Evolutionary conservation across 2,888 invertebrate species (phyloP), one percentile per base, ranked within the genome.

Genomic region (Gandaritis pyraliata): DNA sequence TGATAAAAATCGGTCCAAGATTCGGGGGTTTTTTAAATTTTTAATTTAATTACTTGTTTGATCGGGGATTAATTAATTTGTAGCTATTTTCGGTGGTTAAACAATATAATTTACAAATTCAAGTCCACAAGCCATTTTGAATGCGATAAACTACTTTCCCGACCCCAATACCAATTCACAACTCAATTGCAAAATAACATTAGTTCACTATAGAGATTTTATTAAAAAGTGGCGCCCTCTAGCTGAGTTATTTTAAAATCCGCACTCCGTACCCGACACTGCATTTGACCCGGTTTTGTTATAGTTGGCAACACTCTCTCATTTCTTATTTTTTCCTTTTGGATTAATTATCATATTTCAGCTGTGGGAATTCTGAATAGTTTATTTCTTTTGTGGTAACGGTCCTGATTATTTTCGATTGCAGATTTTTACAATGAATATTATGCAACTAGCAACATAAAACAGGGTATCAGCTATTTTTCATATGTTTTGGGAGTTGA

Each of bases 151-250:
- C 33, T 11, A 33, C 33, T 33, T 33, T 33, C 10, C 33, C 1
- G 10, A 33, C 33, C 33, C 33, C 33, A 33, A 33, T 33, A 33
- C 33, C 33, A 33, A 33, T 33, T 33, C 10, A 13, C n/a, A 45
- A 50, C 36, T 57, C 18, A 0, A 57, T 50, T 49, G 38, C 51
- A 52, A 52, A 58, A 58, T 52, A 52, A 58, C 52, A 58, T 58
- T 58, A 58, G 16, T 18, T 18, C 29, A 58, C 38, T 29, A 63
- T 60, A 61, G 30, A 48, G 12, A 13, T 53, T 62, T 57, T 61
- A 84, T 81, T 82, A 81, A 83, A 82, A 81, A 71, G 73, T 75
- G 70, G 75, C 74, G 71, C 74, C 66, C 73, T 46, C 70, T 65
- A 65, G 65, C 74, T 61, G 58, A 68, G 76, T 72, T 76, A 77